Base-by-base conservation (phyloP, 2,113 vertebrate genomes). In the Megaceryle maxima region DNA sequence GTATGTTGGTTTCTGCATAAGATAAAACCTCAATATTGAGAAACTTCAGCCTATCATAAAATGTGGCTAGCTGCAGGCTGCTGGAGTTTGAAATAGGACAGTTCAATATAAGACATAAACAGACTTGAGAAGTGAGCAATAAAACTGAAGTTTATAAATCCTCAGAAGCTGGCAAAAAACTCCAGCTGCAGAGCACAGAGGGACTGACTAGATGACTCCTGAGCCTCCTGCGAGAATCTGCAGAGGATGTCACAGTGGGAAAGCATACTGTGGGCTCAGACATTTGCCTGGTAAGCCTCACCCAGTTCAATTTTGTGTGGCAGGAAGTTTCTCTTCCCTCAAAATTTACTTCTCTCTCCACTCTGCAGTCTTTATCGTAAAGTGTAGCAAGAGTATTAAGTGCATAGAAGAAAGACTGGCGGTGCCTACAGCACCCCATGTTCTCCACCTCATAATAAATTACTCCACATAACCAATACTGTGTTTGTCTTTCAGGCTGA, bases 21-120 rank as follows among this genome's bases (percentile, higher is more conserved):
- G 70, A 91, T 59, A 92, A 90, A 94, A 92, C 79, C 35, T 39
- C 70, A 62, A 1, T 82, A 83, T 92, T 85, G 76, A 75, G 85
- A 93, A 96, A 91, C 67, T 87, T 44, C 92, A 73, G 68, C 63
- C 82, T 90, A 85, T 53, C 51, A 79, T 81, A 68, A 95, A 73
- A 9, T 37, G 56, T n/a, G 19, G 94, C 83, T 87, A 97, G 69
- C 89, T 5, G 2, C 85, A 95, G 67, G 85, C 90, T 80, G 56
- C 48, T 76, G 74, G 75, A 84, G 56, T 43, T 35, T 92, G 88
- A 93, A 97, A 53, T 57, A 57, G 64, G 76, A 66, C 53, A 87
- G 20, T 51, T 62, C 5, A 3, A 94, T 53, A 64, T 43, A 83
- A 93, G 73, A 83, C 69, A 83, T 46, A 80, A 91, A 87, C 87